Conservation (phyloP, 2,888 invertebrate genomes). For the Drosophila algonquin region DNA sequence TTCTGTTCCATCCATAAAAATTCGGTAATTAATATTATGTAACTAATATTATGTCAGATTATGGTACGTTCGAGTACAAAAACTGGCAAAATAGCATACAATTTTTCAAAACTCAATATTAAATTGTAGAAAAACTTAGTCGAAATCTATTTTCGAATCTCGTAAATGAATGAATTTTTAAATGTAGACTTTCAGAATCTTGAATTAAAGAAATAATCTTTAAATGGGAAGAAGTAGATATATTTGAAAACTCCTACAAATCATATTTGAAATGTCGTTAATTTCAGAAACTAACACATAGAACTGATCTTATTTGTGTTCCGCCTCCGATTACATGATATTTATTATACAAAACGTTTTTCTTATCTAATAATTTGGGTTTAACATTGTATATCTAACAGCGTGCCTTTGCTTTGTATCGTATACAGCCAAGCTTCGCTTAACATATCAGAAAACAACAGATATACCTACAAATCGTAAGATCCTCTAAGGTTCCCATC, state of each 20-base stretch:
- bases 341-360: background rate
- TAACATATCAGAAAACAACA: constrained; percentile 21
- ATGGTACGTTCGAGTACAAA: background rate
- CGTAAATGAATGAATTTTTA: background rate
- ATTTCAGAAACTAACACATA: background rate
- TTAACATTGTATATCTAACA: constrained; percentile 18
- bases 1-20: no score
- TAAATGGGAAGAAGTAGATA: background rate
- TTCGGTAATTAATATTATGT: no score
- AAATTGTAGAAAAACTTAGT: no score
- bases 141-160: background rate
- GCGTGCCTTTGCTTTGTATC: constrained; percentile 9
- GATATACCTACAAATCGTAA: background rate
- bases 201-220: background rate
- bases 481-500: no score
- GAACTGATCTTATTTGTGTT: background rate
- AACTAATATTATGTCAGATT: no score
- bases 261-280: background rate
- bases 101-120: no score
- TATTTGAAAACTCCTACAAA: background rate
- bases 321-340: background rate
- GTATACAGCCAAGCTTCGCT: constrained; percentile 43
- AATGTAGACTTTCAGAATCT: background rate
- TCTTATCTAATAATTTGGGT: background rate
- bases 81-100: background rate